Conservation (phyloP, 2,113 vertebrate genomes). For the Hydrolagus affinis region DNA sequence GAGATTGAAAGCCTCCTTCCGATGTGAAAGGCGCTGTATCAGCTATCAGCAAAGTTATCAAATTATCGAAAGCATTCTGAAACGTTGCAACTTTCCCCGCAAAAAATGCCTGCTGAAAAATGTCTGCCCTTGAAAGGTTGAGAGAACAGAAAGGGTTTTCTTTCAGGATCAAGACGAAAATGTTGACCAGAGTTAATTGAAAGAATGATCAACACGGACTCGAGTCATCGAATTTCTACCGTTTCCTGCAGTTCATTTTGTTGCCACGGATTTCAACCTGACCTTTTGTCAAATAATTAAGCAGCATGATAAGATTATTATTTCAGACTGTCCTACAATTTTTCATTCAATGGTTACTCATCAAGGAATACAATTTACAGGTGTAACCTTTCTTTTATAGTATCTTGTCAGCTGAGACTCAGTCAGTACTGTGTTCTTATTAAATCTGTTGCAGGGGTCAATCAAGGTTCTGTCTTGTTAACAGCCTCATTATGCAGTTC, state of each 20-base stretch:
- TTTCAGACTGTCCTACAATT: neutral
- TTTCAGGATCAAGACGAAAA: neutral
- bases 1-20: too few relatives aligned
- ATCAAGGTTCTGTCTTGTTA: conserved; percentile 21
- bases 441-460: conserved; percentile 25
- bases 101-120: too few relatives aligned
- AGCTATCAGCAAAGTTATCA: too few relatives aligned
- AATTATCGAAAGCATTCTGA: too few relatives aligned
- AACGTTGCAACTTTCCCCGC: too few relatives aligned
- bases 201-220: neutral
- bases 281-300: too few relatives aligned
- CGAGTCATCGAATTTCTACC: neutral
- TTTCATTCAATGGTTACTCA: neutral
- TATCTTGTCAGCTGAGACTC: neutral
- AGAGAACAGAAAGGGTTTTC: too few relatives aligned
- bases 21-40: too few relatives aligned
- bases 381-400: conserved; percentile 9
- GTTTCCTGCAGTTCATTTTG: neutral
- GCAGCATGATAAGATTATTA: neutral
- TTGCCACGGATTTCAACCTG: neutral
- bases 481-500: conserved; percentile 21
- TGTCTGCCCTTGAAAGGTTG: too few relatives aligned
- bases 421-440: conserved; percentile 23
- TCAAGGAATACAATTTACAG: neutral
- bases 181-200: neutral